Percentiles rank a stretch among this genome's conserved stretches.
Evolutionary conservation across 2,797 vertebrate species (phyloP).

Genomic region (Pseudochaenichthys georgianus): DNA sequence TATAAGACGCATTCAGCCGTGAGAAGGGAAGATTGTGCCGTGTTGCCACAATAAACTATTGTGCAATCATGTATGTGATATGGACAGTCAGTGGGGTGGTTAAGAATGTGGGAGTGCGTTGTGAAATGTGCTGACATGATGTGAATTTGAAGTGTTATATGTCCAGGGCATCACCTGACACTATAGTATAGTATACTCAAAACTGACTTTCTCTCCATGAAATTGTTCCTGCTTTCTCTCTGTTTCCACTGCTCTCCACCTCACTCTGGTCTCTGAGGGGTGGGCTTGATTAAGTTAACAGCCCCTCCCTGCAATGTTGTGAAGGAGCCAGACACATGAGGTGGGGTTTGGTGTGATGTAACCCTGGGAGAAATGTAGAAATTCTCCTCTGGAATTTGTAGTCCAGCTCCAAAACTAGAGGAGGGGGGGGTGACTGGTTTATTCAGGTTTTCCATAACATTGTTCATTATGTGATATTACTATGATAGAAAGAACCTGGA

Average conservation of each 20-base stretch:
- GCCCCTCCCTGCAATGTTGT: slow-evolving; percentile 68
- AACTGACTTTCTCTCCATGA: slow-evolving; percentile 25
- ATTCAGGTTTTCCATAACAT: slow-evolving; percentile 33
- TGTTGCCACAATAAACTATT: not conserved
- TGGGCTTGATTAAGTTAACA: slow-evolving; percentile 70
- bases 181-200: not conserved
- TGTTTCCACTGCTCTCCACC: slow-evolving; percentile 31
- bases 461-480: slow-evolving; percentile 40
- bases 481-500: slow-evolving; percentile 23
- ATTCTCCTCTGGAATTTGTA: slow-evolving; percentile 58
- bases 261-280: slow-evolving; percentile 48
- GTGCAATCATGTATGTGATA: slow-evolving; percentile 1
- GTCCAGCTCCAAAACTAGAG: slow-evolving; percentile 33
- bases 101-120: slow-evolving; percentile 54
- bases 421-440: not conserved
- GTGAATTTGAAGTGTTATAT: slow-evolving; percentile 39
- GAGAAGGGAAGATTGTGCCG: not conserved
- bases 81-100: not conserved
- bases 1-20: not conserved
- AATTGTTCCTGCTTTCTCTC: slow-evolving; percentile 12
- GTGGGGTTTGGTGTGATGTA: slow-evolving; percentile 76
- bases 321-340: slow-evolving; percentile 60
- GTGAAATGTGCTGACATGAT: slow-evolving; percentile 60
- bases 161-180: slow-evolving; percentile 22
- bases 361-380: slow-evolving; percentile 60